phyloP scores from a whole-genome alignment of 2,113 vertebrate species.

The Podilymbus podiceps region DNA sequence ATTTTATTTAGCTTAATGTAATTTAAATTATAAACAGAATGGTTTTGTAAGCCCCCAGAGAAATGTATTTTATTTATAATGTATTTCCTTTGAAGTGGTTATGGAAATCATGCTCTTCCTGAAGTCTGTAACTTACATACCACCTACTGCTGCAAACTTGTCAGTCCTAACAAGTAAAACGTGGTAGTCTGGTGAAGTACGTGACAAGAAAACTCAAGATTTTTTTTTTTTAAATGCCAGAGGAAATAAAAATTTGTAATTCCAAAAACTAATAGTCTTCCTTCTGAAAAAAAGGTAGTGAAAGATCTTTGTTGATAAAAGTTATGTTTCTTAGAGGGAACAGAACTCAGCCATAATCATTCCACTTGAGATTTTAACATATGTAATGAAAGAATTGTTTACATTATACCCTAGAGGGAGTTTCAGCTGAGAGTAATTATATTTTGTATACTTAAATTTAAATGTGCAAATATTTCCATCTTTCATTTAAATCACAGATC shows the following conservation, averaged over 20 bases:
- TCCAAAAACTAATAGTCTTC: neutral
- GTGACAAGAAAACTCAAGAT: neutral
- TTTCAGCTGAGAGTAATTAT: neutral
- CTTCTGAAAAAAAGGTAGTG: neutral
- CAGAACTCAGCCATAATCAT: neutral
- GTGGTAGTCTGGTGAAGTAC: neutral
- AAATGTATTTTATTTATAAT: slow-evolving; percentile 56
- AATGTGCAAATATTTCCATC: neutral
- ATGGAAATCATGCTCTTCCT: slow-evolving; percentile 32
- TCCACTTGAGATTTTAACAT: neutral
- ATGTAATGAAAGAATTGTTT: neutral
- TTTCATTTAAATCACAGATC: neutral
- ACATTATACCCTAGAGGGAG: neutral
- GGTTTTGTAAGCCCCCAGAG: slow-evolving; percentile 31
- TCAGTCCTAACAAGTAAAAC: slow-evolving; percentile 1
- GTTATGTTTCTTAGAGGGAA: neutral
- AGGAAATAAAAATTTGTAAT: neutral
- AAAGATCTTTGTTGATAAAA: neutral
- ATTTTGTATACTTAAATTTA: neutral
- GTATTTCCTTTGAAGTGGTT: slow-evolving; percentile 51
- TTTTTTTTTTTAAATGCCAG: neutral
- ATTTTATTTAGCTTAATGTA: slow-evolving; percentile 46
- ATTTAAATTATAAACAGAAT: slow-evolving; percentile 61
- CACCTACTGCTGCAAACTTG: slow-evolving; percentile 22
- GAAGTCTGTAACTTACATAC: neutral